phyloP scores from a whole-genome alignment of 2,113 vertebrate genomes.

The Mustela nigripes region DNA sequence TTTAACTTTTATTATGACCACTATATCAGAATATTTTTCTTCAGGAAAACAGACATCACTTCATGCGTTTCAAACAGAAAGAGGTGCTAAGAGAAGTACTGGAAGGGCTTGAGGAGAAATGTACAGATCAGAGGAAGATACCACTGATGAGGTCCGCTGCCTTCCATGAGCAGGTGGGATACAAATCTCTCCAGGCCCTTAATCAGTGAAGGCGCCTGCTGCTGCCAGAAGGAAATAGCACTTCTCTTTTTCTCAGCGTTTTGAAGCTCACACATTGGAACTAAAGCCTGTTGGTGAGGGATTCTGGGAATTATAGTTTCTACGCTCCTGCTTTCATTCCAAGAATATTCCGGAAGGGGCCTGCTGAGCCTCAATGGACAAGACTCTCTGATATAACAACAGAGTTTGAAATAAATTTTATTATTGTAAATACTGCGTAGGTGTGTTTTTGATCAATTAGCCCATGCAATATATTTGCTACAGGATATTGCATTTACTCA shows the following conservation, averaged over 20 bases:
- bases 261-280: neutral
- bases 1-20: neutral
- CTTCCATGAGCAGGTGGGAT: accelerated
- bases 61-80: neutral
- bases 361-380: neutral
- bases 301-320: neutral
- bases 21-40: neutral
- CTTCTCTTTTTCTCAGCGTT: neutral
- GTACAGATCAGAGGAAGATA: neutral
- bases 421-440: neutral
- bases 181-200: too few relatives aligned
- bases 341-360: neutral
- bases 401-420: neutral
- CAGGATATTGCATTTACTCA: neutral
- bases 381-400: neutral
- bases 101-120: neutral
- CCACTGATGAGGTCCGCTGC: neutral
- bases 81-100: neutral
- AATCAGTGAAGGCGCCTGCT: too few relatives aligned
- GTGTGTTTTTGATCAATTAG: neutral
- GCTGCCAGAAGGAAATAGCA: neutral
- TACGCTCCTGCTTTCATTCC: too few relatives aligned
- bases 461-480: neutral
- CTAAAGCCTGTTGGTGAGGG: neutral
- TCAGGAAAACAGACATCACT: neutral